A percentile compares a stretch with the other conserved stretches of the same genome.
Conservation (phyloP, 2,797 vertebrate species). For the Sebastes kiyomatsui region DNA sequence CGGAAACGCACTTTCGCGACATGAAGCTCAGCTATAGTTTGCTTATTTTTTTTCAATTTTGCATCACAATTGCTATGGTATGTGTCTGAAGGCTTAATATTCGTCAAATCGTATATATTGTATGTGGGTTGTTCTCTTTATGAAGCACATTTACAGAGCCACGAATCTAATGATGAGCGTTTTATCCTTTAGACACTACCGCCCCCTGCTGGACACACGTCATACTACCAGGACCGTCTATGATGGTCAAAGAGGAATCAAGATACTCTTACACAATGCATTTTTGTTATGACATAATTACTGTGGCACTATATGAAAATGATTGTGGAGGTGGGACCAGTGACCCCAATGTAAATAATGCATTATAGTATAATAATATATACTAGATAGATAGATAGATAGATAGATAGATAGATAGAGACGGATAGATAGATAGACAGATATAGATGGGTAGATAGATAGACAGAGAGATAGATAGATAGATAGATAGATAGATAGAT, state of each 20-base stretch:
- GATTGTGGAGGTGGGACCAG: not conserved
- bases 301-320: not conserved
- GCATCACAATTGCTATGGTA: accelerated
- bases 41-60: not conserved
- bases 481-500: no score
- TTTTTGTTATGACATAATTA: not conserved
- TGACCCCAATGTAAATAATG: not conserved
- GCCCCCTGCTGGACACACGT: constrained; percentile 21
- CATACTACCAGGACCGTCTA: no score
- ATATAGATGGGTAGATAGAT: no score
- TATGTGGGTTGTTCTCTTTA: not conserved
- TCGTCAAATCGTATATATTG: accelerated
- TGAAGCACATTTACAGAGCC: accelerated
- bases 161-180: constrained; percentile 17
- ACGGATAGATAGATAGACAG: no score
- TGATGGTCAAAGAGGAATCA: not conserved
- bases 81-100: accelerated
- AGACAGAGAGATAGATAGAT: no score
- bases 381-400: no score
- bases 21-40: accelerated
- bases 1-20: constrained; percentile 53
- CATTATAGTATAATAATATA: no score
- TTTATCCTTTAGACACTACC: not conserved
- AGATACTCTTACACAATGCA: not conserved
- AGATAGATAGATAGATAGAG: no score